These are phyloP conservation scores for Microhierax caerulescens DNA, from an alignment of 2,797 vertebrate species.

Conservation along the genomic window DNA sequence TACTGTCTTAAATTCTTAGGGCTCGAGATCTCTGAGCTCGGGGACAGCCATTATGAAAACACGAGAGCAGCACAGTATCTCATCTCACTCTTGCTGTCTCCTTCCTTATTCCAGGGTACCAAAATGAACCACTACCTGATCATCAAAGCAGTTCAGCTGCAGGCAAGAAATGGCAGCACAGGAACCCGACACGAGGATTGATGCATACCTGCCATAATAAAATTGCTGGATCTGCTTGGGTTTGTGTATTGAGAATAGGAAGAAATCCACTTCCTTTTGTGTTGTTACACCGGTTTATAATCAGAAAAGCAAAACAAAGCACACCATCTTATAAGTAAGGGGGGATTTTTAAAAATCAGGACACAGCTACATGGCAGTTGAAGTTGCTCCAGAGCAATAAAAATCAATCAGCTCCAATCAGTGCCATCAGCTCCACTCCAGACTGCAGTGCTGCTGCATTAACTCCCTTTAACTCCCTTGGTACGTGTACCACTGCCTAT, in stretches of 20 bases:
- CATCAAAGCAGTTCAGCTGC: neutral
- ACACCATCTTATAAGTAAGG: neutral
- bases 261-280: neutral
- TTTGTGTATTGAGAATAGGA: neutral
- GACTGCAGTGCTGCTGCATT: neutral
- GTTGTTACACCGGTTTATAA: neutral
- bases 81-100: neutral
- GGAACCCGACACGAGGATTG: neutral
- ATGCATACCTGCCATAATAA: neutral
- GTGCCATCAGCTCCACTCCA: neutral
- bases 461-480: neutral
- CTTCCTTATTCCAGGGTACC: neutral
- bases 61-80: neutral
- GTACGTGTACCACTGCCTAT: accelerated
- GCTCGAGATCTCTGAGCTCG: neutral
- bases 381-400: neutral
- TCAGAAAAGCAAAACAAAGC: neutral
- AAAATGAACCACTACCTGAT: neutral
- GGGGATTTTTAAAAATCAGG: neutral
- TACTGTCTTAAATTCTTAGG: neutral
- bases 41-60: neutral
- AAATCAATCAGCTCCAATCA: neutral
- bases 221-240: neutral
- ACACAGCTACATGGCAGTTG: neutral
- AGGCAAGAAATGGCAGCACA: neutral